Evolutionary conservation across 1,140 invertebrate species (phyloP).

Genomic region (Bombus terrestris): DNA sequence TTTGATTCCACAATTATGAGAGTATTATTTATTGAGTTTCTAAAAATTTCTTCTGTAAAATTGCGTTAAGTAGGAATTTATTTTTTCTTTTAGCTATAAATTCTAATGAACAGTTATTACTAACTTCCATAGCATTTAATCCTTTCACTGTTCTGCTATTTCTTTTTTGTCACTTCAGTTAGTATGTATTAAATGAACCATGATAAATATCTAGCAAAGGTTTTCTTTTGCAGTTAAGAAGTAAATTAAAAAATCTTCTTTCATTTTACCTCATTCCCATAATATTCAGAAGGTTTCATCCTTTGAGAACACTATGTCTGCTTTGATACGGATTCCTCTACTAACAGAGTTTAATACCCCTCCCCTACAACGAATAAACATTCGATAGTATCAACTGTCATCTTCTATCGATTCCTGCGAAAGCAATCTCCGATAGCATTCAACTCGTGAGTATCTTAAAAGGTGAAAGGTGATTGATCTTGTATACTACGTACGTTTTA

Average conservation of each 20-base stretch:
- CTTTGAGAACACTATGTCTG: not conserved
- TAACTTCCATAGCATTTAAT: no score
- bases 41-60: no score
- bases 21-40: no score
- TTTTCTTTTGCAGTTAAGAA: no score
- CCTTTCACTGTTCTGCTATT: no score
- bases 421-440: not conserved
- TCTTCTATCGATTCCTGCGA: no score
- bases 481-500: not conserved
- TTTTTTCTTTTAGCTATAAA: not conserved
- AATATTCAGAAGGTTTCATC: not conserved
- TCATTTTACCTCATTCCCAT: not conserved
- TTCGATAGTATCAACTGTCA: no score
- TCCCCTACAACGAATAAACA: not conserved
- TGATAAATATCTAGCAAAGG: no score
- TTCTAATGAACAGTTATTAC: no score
- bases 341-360: not conserved
- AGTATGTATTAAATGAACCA: no score
- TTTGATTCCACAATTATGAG: not conserved
- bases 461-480: constrained; percentile 1
- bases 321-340: not conserved
- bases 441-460: not conserved
- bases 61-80: not conserved
- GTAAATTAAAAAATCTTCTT: not conserved
- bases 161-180: no score